A percentile compares a stretch with the other conserved stretches of the same genome.
Conservation (phyloP, 1,140 invertebrate species). For the Elymnias hypermnestra region DNA sequence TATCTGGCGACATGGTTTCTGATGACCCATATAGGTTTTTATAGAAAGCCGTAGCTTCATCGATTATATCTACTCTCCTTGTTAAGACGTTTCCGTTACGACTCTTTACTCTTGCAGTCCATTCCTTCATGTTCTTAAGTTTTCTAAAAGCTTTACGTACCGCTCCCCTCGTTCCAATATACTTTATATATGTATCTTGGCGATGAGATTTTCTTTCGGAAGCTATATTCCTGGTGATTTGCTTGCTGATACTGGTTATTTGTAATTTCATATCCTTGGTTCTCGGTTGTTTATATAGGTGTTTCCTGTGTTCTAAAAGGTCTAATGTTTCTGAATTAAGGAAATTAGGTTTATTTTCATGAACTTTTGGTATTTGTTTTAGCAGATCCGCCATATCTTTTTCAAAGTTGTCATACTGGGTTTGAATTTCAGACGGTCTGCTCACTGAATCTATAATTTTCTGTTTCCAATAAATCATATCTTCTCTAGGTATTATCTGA, state of each 20-base stretch:
- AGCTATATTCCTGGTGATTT: constrained; percentile 19
- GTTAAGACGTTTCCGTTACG: background rate
- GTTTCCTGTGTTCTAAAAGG: constrained; percentile 12
- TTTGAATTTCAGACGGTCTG: background rate
- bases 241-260: constrained; percentile 21
- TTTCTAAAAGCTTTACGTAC: constrained; percentile 21
- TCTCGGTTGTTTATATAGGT: constrained; percentile 12
- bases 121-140: constrained; percentile 11
- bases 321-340: constrained; percentile 13
- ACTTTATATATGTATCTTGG: constrained; percentile 14
- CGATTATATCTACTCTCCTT: constrained; percentile 19
- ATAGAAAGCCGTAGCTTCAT: constrained; percentile 22
- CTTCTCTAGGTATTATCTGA: background rate
- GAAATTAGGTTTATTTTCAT: constrained; percentile 1
- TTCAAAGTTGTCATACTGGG: constrained; percentile 3
- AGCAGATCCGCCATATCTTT: constrained; percentile 6
- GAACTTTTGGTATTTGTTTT: constrained; percentile 3
- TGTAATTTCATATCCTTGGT: constrained; percentile 15
- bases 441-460: background rate
- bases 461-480: constrained; percentile 4
- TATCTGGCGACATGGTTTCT: background rate
- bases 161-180: constrained; percentile 13
- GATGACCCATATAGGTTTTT: constrained; percentile 12
- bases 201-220: constrained; percentile 5
- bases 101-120: constrained; percentile 15